These are phyloP conservation scores for Tinea trinotella DNA, from an alignment of 2,888 invertebrate genomes.

Conservation along the genomic window DNA sequence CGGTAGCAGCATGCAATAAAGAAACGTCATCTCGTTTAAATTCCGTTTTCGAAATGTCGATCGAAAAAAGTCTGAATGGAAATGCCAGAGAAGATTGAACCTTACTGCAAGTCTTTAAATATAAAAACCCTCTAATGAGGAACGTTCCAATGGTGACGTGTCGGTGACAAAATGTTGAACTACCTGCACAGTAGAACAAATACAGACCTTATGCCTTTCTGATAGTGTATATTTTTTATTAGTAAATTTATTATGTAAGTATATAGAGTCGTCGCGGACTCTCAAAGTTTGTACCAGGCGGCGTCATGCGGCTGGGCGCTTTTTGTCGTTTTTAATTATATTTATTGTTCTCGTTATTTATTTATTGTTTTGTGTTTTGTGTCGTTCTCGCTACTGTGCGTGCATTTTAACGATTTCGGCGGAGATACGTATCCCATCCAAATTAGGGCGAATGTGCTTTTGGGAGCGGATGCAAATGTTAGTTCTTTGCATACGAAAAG, in stretches of 20 bases:
- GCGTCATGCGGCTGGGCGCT: constrained; percentile 61
- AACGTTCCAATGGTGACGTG: constrained; percentile 51
- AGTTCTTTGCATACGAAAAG: constrained; percentile 52
- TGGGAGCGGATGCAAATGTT: constrained; percentile 50
- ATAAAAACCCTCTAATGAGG: constrained; percentile 57
- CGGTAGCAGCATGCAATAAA: constrained; percentile 38
- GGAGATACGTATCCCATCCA: constrained; percentile 59
- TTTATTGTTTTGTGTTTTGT: constrained; percentile 55
- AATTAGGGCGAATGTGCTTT: constrained; percentile 55
- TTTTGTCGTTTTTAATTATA: constrained; percentile 69
- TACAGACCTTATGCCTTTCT: neutral
- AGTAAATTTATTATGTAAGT: neutral
- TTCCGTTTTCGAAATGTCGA: constrained; percentile 43
- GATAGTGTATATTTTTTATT: neutral
- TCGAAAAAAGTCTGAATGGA: constrained; percentile 31
- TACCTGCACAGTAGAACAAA: neutral
- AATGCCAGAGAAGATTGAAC: constrained; percentile 38
- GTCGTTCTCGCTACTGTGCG: constrained; percentile 60
- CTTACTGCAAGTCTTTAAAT: constrained; percentile 39
- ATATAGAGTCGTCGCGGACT: constrained; percentile 59
- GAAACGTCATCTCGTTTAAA: constrained; percentile 62
- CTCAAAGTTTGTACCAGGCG: constrained; percentile 56
- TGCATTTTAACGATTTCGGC: constrained; percentile 58
- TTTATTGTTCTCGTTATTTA: constrained; percentile 69
- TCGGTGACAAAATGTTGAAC: constrained; percentile 61